Evolutionary conservation across 2,797 vertebrate genomes (phyloP), one percentile per base, ranked within the genome.

Genomic region (Hydrolagus colliei): DNA sequence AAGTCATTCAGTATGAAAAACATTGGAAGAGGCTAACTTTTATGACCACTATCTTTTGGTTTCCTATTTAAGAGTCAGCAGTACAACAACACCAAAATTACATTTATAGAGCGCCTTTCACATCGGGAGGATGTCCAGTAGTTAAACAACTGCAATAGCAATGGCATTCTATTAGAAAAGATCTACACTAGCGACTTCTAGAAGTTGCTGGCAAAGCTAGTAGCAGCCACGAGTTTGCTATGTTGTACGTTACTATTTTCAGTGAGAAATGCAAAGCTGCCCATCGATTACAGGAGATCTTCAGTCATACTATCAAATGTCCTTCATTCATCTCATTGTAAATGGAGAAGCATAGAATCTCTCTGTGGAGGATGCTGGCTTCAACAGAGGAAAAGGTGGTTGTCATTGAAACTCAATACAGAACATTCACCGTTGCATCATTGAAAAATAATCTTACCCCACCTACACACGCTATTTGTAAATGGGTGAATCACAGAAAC

Each of bases 311-410:
- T 52, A 78, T 87, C n/a, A 71, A 14, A 75, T 65, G 62, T 52
- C 68, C 84, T 63, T 18, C 0, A 11, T 6, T 32, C 71, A 4
- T 0, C 82, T 35, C 20, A 0, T 61, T 59, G 78, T 0, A n/a
- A 86, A 88, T 78, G 0, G 2, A 76, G 76, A 76, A 52, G 59
- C 0, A 61, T 22, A 9, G 20, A 65, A 72, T 8, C 87, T 65
- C 59, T 86, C 76, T 0, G 0, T 87, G 88, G 86, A 79, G 86
- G 87, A 87, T 85, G 80, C 86, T 87, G 88, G 86, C 1, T 74
- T 72, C 1, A 13, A 82, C 84, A 52, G 35, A n/a, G 62, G 85
- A 89, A 89, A 89, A 86, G 88, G 77, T 76, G 86, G 63, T 79
- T 79, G 77, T 79, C n/a, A 27, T 27, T 79, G 77, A 79, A 79